Conservation (phyloP, 2,888 invertebrate species). For the Mycalesis mineus region DNA sequence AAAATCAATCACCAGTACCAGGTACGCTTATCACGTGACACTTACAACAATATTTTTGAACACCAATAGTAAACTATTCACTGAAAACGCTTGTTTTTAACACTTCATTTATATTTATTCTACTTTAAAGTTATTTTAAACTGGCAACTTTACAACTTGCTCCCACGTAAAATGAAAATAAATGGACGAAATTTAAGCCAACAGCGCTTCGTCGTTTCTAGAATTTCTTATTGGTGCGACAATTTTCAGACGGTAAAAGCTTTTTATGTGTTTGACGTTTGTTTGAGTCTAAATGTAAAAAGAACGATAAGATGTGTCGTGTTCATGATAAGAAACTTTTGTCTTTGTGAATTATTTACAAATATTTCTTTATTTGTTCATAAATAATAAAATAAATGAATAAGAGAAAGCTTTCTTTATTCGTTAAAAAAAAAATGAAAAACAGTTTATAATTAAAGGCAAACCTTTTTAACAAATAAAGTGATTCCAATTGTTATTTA, state of each 20-base stretch:
- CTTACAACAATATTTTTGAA: neutral
- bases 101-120: slow-evolving; percentile 6
- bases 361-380: too few relatives aligned
- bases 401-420: too few relatives aligned
- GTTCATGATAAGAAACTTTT: neutral
- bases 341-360: neutral
- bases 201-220: slow-evolving; percentile 16
- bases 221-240: slow-evolving; percentile 21
- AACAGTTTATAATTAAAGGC: too few relatives aligned
- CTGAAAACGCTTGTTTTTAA: slow-evolving; percentile 1
- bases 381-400: too few relatives aligned
- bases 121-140: slow-evolving; percentile 14
- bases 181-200: slow-evolving; percentile 19
- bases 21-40: neutral
- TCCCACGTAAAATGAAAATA: slow-evolving; percentile 17
- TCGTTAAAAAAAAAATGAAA: too few relatives aligned
- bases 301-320: neutral
- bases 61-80: neutral
- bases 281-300: neutral
- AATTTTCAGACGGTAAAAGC: slow-evolving; percentile 24
- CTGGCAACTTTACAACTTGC: slow-evolving; percentile 18
- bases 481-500: too few relatives aligned
- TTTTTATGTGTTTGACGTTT: slow-evolving; percentile 16
- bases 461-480: too few relatives aligned
- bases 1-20: too few relatives aligned